These are phyloP conservation scores for Amphimallon solstitiale DNA, from an alignment of 2,888 invertebrate genomes.

Conservation along the genomic window DNA sequence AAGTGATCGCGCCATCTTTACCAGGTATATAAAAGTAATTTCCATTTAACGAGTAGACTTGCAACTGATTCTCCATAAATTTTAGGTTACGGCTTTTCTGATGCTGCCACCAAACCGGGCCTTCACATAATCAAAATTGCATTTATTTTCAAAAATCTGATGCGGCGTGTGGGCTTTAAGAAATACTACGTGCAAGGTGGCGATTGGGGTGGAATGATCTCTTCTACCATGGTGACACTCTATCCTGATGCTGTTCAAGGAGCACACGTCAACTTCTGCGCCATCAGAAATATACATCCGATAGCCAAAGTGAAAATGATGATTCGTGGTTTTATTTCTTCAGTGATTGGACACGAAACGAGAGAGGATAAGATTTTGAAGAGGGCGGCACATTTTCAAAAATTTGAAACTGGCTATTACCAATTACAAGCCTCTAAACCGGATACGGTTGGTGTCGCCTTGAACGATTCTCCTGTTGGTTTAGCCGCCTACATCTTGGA, in stretches of 20 bases:
- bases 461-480: slow-evolving; percentile 80
- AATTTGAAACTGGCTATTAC: slow-evolving; percentile 71
- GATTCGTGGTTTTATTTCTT: slow-evolving; percentile 68
- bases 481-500: slow-evolving; percentile 87
- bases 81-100: slow-evolving; percentile 64
- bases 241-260: slow-evolving; percentile 71
- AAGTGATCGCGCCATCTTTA: slow-evolving; percentile 69
- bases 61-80: too few relatives aligned
- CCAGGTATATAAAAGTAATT: slow-evolving; percentile 58
- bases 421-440: slow-evolving; percentile 90
- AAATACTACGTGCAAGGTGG: slow-evolving; percentile 81
- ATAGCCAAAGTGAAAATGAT: slow-evolving; percentile 63
- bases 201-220: slow-evolving; percentile 82
- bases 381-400: neutral
- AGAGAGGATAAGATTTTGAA: slow-evolving; percentile 63
- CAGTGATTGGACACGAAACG: slow-evolving; percentile 67
- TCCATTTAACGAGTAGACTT: too few relatives aligned
- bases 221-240: slow-evolving; percentile 70
- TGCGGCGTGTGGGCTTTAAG: slow-evolving; percentile 74
- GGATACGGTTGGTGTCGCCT: slow-evolving; percentile 78
- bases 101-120: slow-evolving; percentile 69
- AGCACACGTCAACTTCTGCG: slow-evolving; percentile 68
- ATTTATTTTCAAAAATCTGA: slow-evolving; percentile 73
- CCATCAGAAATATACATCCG: slow-evolving; percentile 42
- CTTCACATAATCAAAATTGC: slow-evolving; percentile 68